These are phyloP conservation scores for Pseudolycoriella hygida DNA, from an alignment of 2,888 invertebrate species.

Conservation along the genomic window DNA sequence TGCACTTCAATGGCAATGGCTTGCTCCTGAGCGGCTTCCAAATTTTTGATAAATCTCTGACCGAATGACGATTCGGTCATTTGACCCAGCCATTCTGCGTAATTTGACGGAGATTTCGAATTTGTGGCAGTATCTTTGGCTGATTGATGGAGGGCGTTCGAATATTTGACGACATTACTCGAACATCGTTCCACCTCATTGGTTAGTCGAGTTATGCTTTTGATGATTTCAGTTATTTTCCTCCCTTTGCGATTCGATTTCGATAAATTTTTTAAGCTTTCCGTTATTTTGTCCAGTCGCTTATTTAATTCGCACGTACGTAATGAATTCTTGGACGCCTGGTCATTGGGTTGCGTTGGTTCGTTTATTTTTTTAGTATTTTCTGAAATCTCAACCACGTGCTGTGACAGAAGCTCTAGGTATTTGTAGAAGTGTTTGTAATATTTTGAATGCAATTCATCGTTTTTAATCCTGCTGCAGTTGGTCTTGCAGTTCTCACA, in stretches of 20 bases:
- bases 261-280: constrained; percentile 15
- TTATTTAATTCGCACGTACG: constrained; percentile 12
- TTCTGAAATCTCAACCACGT: constrained; percentile 17
- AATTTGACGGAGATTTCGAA: constrained; percentile 10
- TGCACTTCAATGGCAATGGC: constrained; percentile 19
- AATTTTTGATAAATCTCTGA: constrained; percentile 20
- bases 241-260: constrained; percentile 15
- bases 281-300: constrained; percentile 17
- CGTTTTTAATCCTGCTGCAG: too few species aligned
- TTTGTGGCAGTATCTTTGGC: not conserved
- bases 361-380: constrained; percentile 14
- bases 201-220: constrained; percentile 16
- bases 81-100: constrained; percentile 24
- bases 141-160: constrained; percentile 8
- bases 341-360: not conserved
- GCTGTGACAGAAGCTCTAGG: constrained; percentile 16
- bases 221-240: constrained; percentile 14
- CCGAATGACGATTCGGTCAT: constrained; percentile 22
- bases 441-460: constrained; percentile 9
- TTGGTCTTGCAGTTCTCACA: too few species aligned
- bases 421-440: constrained; percentile 18
- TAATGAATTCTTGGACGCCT: not conserved
- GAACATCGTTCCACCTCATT: constrained; percentile 18
- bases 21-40: constrained; percentile 21
- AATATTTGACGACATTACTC: constrained; percentile 16